phyloP scores from a whole-genome alignment of 2,113 vertebrate genomes.

The Dinomys branickii region DNA sequence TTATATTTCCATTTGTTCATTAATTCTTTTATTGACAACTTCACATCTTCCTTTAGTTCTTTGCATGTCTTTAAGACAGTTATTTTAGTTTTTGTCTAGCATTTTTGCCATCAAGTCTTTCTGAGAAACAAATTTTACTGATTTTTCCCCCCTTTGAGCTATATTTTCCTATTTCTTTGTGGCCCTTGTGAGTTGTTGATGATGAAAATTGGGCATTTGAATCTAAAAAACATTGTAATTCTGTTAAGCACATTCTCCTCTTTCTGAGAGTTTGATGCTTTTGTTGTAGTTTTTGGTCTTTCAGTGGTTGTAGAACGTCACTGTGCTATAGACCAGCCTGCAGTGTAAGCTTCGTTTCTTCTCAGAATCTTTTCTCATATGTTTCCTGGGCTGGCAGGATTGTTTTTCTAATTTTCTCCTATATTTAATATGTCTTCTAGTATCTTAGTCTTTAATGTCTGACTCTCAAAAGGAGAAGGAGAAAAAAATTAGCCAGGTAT shows the following conservation, averaged over 20 bases:
- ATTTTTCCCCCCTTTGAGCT: background rate
- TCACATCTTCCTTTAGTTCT: background rate
- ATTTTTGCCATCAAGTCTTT: background rate
- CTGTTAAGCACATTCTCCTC: background rate
- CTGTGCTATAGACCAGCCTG: background rate
- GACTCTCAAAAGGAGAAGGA: background rate
- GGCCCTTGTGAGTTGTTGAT: background rate
- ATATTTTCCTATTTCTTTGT: background rate
- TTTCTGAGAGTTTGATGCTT: background rate
- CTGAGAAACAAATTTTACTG: background rate
- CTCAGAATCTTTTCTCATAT: background rate
- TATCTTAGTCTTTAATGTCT: background rate
- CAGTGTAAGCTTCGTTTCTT: background rate
- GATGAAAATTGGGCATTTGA: background rate
- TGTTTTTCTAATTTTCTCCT: background rate
- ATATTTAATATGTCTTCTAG: background rate
- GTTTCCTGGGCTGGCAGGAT: background rate
- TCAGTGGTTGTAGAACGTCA: background rate
- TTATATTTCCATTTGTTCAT: background rate
- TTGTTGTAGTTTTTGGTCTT: background rate
- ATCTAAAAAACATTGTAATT: background rate
- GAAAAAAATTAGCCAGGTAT: background rate
- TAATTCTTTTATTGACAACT: background rate
- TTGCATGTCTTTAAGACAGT: background rate
- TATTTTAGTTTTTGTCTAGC: background rate